Conservation (phyloP, 2,113 vertebrate species). For the Piaya cayana region DNA sequence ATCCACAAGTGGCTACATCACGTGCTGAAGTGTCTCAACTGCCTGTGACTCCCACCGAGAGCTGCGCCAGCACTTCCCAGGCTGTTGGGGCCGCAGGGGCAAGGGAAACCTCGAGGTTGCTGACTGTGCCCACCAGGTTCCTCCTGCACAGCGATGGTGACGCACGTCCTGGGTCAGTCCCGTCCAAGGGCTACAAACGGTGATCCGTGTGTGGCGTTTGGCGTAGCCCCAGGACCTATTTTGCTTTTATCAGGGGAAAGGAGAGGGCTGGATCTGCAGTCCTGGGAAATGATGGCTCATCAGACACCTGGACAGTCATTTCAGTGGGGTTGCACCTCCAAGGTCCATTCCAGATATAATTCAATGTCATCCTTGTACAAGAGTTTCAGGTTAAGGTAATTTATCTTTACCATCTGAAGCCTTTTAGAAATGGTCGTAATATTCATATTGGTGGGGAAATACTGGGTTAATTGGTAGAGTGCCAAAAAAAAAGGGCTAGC, state of each 20-base stretch:
- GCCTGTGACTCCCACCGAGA: rapidly evolving
- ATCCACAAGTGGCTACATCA: not conserved
- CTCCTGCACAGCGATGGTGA: rapidly evolving
- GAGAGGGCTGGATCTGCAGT: not conserved
- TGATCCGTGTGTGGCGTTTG: not conserved
- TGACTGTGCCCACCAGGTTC: rapidly evolving
- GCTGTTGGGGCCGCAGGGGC: rapidly evolving
- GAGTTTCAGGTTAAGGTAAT: not conserved
- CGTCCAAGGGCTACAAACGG: rapidly evolving
- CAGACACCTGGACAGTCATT: rapidly evolving
- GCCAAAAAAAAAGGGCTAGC: slow-evolving; percentile 60
- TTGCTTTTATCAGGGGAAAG: not conserved
- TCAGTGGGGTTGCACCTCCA: not conserved
- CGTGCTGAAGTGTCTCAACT: rapidly evolving
- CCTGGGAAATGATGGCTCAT: not conserved
- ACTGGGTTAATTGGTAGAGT: not conserved
- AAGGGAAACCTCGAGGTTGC: not conserved
- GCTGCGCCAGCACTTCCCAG: not conserved
- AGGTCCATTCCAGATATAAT: not conserved
- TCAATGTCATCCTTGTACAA: not conserved
- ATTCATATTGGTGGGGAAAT: not conserved
- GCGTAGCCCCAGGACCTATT: rapidly evolving
- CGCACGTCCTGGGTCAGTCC: rapidly evolving
- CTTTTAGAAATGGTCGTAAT: not conserved
- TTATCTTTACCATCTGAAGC: not conserved